These are phyloP conservation scores for Neelides folsomi DNA, from an alignment of 2,888 invertebrate genomes.

Conservation along the genomic window DNA sequence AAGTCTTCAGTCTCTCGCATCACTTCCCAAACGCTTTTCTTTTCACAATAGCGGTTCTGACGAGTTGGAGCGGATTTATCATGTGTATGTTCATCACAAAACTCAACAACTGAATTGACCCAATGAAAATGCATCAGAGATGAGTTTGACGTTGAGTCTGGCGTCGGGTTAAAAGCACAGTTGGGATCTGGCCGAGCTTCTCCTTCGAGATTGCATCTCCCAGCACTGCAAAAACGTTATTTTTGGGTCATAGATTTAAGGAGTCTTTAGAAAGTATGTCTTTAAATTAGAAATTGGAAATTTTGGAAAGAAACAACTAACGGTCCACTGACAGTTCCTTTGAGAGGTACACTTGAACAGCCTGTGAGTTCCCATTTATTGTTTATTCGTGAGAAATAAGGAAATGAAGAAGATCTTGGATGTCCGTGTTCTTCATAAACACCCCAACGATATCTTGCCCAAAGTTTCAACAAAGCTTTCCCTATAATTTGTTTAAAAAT, in stretches of 20 bases:
- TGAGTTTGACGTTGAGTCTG: conserved; percentile 12
- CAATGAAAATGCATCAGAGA: conserved; percentile 27
- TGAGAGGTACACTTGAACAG: conserved; percentile 16
- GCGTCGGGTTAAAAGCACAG: conserved; percentile 22
- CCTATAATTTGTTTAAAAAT: too few relatives aligned
- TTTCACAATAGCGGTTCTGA: conserved; percentile 51
- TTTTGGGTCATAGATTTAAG: background rate
- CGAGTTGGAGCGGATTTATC: conserved; percentile 50
- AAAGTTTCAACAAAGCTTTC: too few relatives aligned
- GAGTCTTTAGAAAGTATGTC: too few relatives aligned
- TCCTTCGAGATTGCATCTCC: conserved; percentile 7
- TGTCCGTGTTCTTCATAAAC: background rate
- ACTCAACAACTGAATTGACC: conserved; percentile 34
- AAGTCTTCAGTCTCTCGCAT: conserved; percentile 19
- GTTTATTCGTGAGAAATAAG: background rate
- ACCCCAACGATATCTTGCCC: too few relatives aligned
- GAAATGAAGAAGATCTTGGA: background rate
- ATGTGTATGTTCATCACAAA: conserved; percentile 50
- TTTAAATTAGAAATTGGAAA: too few relatives aligned
- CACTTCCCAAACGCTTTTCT: conserved; percentile 35
- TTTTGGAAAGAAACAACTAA: too few relatives aligned
- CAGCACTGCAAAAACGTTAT: conserved; percentile 2
- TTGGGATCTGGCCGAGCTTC: conserved; percentile 9
- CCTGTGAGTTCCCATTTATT: conserved; percentile 21
- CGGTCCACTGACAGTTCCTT: conserved; percentile 15